Evolutionary conservation across 1,140 invertebrate species (phyloP).

Genomic region (Leptestheria dahalacensis): DNA sequence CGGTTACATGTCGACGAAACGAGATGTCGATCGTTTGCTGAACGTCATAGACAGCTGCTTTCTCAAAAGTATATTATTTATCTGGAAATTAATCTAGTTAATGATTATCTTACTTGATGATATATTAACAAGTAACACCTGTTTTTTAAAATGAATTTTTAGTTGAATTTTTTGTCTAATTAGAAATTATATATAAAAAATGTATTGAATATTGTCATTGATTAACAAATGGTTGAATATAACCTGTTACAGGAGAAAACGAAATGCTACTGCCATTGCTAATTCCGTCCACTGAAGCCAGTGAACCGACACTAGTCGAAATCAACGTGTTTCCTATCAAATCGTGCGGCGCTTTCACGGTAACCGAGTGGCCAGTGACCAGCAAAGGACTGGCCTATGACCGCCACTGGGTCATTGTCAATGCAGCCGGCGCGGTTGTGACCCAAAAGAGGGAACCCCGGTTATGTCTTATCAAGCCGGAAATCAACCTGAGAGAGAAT

Average conservation of each 20-base stretch:
- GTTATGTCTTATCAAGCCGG: constrained; percentile 60
- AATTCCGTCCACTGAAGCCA: neutral
- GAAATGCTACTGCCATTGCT: constrained; percentile 17
- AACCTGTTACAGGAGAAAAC: neutral
- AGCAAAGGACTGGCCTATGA: constrained; percentile 67
- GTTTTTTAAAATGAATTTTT: no score
- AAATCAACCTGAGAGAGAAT: constrained; percentile 43
- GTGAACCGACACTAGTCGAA: constrained; percentile 35
- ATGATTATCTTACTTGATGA: no score
- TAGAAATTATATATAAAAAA: neutral
- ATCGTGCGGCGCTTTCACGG: constrained; percentile 66
- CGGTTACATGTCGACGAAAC: constrained; percentile 68
- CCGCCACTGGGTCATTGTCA: constrained; percentile 82
- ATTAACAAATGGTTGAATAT: no score
- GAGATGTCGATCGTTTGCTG: constrained; percentile 55
- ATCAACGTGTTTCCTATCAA: constrained; percentile 87
- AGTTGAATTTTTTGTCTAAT: neutral
- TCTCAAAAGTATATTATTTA: constrained; percentile 19
- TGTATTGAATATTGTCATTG: no score
- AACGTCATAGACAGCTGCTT: constrained; percentile 52
- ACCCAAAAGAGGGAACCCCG: constrained; percentile 72
- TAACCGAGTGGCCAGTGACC: constrained; percentile 53
- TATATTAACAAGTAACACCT: no score
- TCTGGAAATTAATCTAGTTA: no score
- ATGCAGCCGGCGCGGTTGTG: constrained; percentile 54